Percentiles rank a stretch among this genome's conserved stretches.
Evolutionary conservation across 2,797 vertebrate genomes (phyloP).

Genomic region (Micrastur ruficollis): DNA sequence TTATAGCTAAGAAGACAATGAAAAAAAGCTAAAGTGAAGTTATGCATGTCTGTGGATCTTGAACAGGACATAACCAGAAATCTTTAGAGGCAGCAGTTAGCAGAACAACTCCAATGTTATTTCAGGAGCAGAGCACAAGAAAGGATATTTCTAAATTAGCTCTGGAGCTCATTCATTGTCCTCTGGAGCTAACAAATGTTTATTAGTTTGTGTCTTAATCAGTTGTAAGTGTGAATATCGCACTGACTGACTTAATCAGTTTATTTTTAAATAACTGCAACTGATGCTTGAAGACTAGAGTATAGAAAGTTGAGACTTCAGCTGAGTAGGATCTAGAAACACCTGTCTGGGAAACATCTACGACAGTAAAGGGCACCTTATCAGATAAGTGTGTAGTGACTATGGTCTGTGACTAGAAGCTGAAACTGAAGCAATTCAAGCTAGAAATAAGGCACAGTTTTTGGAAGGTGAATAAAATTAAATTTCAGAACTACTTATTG

Average conservation of each 20-base stretch:
- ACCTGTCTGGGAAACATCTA: background rate
- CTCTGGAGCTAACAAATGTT: background rate
- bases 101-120: background rate
- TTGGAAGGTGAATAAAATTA: background rate
- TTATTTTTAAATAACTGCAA: background rate
- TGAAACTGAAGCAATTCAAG: background rate
- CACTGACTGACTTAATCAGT: background rate
- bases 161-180: background rate
- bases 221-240: background rate
- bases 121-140: background rate
- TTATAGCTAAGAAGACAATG: background rate
- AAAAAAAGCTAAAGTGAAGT: background rate
- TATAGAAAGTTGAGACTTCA: background rate
- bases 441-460: background rate
- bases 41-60: background rate
- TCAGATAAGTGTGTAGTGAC: background rate
- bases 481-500: background rate
- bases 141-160: background rate
- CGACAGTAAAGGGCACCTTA: background rate
- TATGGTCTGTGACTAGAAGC: background rate
- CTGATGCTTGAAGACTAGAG: background rate
- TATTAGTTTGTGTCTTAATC: background rate
- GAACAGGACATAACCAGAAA: background rate
- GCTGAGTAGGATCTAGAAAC: background rate
- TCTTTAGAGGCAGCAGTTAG: background rate